phyloP scores from a whole-genome alignment of 2,888 invertebrate species.

The Phasia obesa region DNA sequence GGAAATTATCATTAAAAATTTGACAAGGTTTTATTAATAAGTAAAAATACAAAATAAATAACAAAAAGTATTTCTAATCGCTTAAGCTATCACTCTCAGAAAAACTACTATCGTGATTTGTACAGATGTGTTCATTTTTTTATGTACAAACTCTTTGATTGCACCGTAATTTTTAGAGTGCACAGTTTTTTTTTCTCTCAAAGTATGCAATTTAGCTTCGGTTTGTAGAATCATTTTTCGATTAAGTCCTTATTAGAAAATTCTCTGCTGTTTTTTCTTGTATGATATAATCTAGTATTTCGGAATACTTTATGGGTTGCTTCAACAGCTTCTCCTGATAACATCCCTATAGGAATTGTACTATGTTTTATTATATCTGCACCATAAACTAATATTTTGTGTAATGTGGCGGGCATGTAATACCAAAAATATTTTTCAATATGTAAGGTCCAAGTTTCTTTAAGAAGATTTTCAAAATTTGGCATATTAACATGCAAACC shows the following conservation, averaged over 20 bases:
- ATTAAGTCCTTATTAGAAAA: not conserved
- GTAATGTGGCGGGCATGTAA: slow-evolving; percentile 1
- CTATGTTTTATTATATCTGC: slow-evolving; percentile 9
- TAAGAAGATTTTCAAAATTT: no score
- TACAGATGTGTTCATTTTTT: not conserved
- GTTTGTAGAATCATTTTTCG: not conserved
- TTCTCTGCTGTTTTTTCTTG: no score
- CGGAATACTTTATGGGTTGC: not conserved
- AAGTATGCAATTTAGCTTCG: not conserved
- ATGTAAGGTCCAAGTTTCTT: not conserved
- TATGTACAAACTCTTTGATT: not conserved
- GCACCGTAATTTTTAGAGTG: not conserved
- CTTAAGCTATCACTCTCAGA: no score
- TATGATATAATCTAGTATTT: not conserved
- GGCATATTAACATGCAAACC: no score
- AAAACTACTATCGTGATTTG: no score
- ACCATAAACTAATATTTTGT: slow-evolving; percentile 11
- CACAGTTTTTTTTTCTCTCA: not conserved
- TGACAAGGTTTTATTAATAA: no score
- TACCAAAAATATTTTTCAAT: slow-evolving; percentile 7
- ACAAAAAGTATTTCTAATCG: no score
- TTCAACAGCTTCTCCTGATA: slow-evolving; percentile 4
- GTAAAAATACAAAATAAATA: no score
- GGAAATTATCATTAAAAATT: no score
- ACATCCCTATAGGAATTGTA: slow-evolving; percentile 8